A percentile compares a stretch with the other conserved stretches of the same genome.
Conservation (phyloP, 2,797 vertebrate genomes). For the Chelon auratus region DNA sequence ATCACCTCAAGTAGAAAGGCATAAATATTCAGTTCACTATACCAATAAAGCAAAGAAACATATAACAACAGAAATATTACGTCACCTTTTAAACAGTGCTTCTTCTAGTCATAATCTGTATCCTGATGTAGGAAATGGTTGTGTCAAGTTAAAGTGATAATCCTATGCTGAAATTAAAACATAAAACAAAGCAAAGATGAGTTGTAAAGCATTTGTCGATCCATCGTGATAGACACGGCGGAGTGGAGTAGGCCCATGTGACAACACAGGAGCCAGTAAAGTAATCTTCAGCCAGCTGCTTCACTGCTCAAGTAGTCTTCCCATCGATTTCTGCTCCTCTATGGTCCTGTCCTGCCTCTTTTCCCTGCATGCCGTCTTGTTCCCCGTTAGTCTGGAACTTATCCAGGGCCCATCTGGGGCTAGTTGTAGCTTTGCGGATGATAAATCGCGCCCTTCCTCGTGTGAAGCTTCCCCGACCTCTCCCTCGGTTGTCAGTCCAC, state of each 20-base stretch:
- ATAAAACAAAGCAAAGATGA: conserved; percentile 1
- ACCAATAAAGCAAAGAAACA: conserved; percentile 24
- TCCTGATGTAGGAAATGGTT: conserved; percentile 37
- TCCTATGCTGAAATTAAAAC: conserved; percentile 17
- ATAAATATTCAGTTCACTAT: neutral
- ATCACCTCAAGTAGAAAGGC: conserved; percentile 12
- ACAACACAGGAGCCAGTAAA: conserved; percentile 35
- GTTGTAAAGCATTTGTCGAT: conserved; percentile 39
- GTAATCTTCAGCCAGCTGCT: conserved; percentile 35
- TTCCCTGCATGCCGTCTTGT: conserved; percentile 82
- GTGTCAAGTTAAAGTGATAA: conserved; percentile 23
- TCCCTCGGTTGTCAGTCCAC: conserved; percentile 86
- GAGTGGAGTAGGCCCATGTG: conserved; percentile 16
- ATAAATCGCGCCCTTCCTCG: conserved; percentile 92
- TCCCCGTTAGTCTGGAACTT: conserved; percentile 92
- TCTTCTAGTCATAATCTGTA: conserved; percentile 40
- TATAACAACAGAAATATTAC: conserved; percentile 45
- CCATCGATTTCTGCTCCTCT: conserved; percentile 83
- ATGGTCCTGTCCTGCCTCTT: conserved; percentile 87
- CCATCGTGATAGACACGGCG: conserved; percentile 10
- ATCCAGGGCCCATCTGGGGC: conserved; percentile 92
- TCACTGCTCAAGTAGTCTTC: conserved; percentile 80
- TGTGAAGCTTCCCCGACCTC: conserved; percentile 86
- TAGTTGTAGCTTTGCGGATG: conserved; percentile 89
- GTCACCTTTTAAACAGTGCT: conserved; percentile 55